A percentile compares a stretch with the other conserved stretches of the same genome.
These are phyloP conservation scores for Pyrgilauda ruficollis DNA, from an alignment of 2,113 vertebrate genomes.

Conservation along the genomic window DNA sequence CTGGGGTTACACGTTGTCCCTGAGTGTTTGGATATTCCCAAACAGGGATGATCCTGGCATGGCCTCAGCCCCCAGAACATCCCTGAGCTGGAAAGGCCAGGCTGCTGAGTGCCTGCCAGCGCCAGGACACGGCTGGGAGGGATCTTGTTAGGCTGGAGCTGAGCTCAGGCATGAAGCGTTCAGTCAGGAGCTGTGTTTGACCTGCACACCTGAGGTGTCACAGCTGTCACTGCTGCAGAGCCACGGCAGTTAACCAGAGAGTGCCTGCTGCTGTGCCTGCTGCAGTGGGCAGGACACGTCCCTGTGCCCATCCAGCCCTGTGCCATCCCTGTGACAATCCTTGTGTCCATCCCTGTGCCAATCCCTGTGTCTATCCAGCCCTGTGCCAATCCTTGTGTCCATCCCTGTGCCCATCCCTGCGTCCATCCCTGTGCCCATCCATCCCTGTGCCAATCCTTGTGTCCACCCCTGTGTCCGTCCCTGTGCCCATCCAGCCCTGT, in stretches of 20 bases:
- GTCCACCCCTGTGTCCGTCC: background rate
- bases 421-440: too few species aligned
- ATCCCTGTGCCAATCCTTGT: too few species aligned
- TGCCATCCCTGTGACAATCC: too few species aligned
- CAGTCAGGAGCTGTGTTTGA: background rate
- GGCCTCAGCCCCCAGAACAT: background rate
- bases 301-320: background rate
- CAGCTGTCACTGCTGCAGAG: background rate
- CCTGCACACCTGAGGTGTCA: background rate
- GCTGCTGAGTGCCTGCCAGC: background rate
- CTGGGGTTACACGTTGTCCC: background rate
- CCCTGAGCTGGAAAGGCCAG: background rate
- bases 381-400: too few species aligned
- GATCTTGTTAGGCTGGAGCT: background rate
- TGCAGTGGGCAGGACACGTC: background rate
- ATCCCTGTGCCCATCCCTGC: background rate
- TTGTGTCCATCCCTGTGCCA: background rate
- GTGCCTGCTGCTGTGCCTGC: accelerated
- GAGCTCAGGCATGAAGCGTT: background rate
- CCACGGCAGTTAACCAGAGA: background rate
- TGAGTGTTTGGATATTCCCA: background rate
- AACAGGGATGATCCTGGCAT: background rate
- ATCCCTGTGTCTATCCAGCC: too few species aligned
- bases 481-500: background rate
- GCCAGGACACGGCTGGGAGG: background rate